Base-by-base conservation (phyloP, 2,113 vertebrate species). In the Macquaria australasica region DNA sequence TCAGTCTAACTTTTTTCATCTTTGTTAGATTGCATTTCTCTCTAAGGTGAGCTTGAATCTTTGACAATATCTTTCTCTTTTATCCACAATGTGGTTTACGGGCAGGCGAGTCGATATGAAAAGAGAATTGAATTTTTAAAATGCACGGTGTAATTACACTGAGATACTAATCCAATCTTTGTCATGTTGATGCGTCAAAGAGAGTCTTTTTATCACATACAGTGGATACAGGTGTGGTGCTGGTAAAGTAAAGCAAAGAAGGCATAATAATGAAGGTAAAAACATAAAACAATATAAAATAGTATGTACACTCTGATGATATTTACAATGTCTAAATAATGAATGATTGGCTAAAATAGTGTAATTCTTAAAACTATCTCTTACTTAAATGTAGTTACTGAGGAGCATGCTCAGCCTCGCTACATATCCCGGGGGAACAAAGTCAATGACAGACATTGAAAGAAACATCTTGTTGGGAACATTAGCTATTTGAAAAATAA, bases 51-150 rank as follows among this genome's bases (percentile, higher is more conserved):
- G 68, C 41, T 67, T 45, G 50, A 84, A 58, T 79, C 53, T 67
- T 71, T 43, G 23, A 77, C n/a, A 76, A 72, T 77, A 82, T 82
- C 73, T 73, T 37, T 78, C 59, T 67, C 77, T 91, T 90, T 89
- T 60, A 89, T 91, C 84, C 56, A 59, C 75, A 63, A 18, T 67
- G 20, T 67, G 74, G 39, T 87, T 82, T 39, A 79, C 9, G 16
- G 59, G 37, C 60, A 70, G 1, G 34, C 0, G 16, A 86, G 79
- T 81, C 11, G n/a, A 87, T 73, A 68, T 64, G 55, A 86, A 87
- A 74, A 73, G 51, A 84, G 56, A 84, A 87, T 21, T 81, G 21
- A 73, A 83, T 79, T 79, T 79, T 69, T 31, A 83, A 86, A 87
- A 77, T 59, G 67, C 34, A 77, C 9, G 21, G 45, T 62, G 63